These are phyloP conservation scores for Periophthalmus modestus DNA, from an alignment of 2,113 vertebrate species.

Conservation along the genomic window DNA sequence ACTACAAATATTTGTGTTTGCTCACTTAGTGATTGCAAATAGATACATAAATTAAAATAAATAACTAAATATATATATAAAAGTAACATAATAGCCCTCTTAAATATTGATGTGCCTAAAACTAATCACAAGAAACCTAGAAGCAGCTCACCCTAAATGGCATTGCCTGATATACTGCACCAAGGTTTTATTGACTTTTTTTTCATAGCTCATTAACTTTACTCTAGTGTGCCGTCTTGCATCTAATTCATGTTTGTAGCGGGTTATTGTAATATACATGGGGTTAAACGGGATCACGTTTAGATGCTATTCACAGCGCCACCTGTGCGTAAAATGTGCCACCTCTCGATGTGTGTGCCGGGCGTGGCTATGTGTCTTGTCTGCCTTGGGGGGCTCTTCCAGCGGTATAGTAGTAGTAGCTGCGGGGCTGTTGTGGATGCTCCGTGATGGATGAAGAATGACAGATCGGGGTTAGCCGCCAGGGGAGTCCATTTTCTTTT, in stretches of 20 bases:
- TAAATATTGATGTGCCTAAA: no score
- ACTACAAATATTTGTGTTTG: no score
- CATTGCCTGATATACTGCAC: no score
- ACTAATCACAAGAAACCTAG: no score
- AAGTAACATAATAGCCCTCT: no score
- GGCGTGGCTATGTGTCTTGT: constrained; percentile 63
- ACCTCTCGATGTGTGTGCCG: constrained; percentile 53
- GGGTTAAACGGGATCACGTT: neutral
- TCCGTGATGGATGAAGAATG: constrained; percentile 81
- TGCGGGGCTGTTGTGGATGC: constrained; percentile 58
- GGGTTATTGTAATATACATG: neutral
- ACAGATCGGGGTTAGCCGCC: constrained; percentile 83
- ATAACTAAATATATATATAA: no score
- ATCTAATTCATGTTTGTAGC: neutral
- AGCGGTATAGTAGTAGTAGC: constrained; percentile 34
- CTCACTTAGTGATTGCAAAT: no score
- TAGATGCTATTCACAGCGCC: constrained; percentile 15
- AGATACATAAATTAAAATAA: no score
- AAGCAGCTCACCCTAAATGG: no score
- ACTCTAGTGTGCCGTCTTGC: neutral
- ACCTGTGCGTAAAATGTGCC: constrained; percentile 43
- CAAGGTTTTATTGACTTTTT: no score
- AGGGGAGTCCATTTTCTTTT: constrained; percentile 76
- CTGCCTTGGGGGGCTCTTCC: constrained; percentile 40
- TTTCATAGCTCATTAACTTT: no score